Evolutionary conservation across 2,797 vertebrate species (phyloP).

Genomic region (Sphaeramia orbicularis): DNA sequence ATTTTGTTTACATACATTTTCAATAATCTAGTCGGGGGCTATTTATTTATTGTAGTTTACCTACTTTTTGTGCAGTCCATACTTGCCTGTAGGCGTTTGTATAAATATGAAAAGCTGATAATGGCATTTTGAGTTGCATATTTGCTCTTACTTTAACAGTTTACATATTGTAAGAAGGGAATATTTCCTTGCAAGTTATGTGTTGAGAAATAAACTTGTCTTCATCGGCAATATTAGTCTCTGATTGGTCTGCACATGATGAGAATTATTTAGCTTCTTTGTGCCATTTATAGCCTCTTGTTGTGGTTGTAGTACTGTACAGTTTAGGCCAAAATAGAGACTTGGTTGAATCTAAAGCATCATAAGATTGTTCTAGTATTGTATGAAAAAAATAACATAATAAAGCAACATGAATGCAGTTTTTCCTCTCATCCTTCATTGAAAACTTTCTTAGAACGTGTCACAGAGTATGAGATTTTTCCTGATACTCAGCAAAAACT

Average conservation of each 20-base stretch:
- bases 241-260: background rate
- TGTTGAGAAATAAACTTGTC: constrained; percentile 6
- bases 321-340: background rate
- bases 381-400: constrained; percentile 4
- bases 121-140: background rate
- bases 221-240: background rate
- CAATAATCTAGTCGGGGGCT: background rate
- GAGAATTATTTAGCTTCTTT: background rate
- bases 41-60: background rate
- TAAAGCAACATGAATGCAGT: constrained; percentile 23
- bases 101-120: background rate
- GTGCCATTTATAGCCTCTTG: background rate
- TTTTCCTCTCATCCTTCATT: background rate
- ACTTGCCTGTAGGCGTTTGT: too few relatives aligned
- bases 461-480: too few relatives aligned
- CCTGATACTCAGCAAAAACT: too few relatives aligned
- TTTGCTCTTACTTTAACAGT: background rate
- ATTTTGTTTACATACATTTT: background rate
- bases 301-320: background rate
- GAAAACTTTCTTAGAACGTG: background rate
- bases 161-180: background rate
- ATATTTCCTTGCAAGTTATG: background rate
- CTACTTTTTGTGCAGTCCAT: background rate
- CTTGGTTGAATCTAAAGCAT: background rate
- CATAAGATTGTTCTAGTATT: background rate